A percentile compares a stretch with the other conserved stretches of the same genome.
Conservation (phyloP, 30 jellyfish, hydroid and myxozoan species). For the Catostylus mosaicus region DNA sequence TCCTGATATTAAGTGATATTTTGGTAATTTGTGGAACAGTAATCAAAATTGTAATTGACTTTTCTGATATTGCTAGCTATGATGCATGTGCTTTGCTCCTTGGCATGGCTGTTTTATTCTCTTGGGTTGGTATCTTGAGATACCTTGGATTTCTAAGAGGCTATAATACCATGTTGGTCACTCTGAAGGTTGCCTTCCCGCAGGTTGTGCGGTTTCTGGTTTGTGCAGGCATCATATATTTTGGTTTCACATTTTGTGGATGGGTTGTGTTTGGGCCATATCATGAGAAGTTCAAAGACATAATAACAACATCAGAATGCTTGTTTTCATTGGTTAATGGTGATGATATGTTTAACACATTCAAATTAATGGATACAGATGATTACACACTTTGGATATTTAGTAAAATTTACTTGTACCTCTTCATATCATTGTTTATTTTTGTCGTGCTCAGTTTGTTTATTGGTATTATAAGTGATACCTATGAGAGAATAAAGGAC, state of each 20-base stretch:
- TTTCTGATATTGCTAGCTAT: slow-evolving; percentile 50
- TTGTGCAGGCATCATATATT: slow-evolving; percentile 81
- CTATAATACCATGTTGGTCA: slow-evolving; percentile 87
- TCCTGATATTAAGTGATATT: slow-evolving; percentile 76
- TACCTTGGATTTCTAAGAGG: slow-evolving; percentile 84
- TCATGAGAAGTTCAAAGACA: slow-evolving; percentile 86
- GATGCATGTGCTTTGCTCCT: slow-evolving; percentile 83
- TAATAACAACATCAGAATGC: slow-evolving; percentile 88
- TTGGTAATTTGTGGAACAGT: slow-evolving; percentile 80
- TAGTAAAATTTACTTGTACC: slow-evolving; percentile 84
- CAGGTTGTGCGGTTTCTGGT: slow-evolving; percentile 78
- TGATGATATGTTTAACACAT: slow-evolving; percentile 96
- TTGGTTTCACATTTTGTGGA: slow-evolving; percentile 96
- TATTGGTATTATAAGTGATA: slow-evolving; percentile 91
- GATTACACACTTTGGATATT: slow-evolving; percentile 81
- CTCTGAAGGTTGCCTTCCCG: slow-evolving; percentile 91
- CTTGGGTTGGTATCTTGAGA: slow-evolving; percentile 95
- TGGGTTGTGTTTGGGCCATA: slow-evolving; percentile 98
- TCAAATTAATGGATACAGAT: slow-evolving; percentile 69
- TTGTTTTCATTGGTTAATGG: slow-evolving; percentile 94
- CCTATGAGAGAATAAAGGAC: slow-evolving; percentile 96
- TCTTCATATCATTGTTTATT: slow-evolving; percentile 84
- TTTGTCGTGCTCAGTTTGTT: slow-evolving; percentile 88
- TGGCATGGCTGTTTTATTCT: slow-evolving; percentile 88
- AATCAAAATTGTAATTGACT: slow-evolving; percentile 53